phyloP scores from a whole-genome alignment of 2,888 invertebrate species.

The Cremastobaeus sp. region DNA sequence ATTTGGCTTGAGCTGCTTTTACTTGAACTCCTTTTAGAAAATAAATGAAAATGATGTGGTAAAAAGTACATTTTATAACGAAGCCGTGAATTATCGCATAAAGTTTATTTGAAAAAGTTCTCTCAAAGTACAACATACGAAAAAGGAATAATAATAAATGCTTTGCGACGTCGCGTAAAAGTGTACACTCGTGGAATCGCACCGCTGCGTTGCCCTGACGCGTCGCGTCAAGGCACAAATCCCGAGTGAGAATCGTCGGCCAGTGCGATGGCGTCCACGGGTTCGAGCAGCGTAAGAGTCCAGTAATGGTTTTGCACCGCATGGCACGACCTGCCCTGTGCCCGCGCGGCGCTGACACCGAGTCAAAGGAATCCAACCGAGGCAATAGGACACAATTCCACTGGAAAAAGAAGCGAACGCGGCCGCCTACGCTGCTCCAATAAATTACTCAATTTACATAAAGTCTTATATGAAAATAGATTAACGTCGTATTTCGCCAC shows the following conservation, averaged over 20 bases:
- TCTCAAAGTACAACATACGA: constrained; percentile 73
- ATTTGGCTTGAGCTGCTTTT: too few species aligned
- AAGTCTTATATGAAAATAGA: constrained; percentile 70
- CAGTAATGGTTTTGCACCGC: constrained; percentile 30
- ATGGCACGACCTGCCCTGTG: constrained; percentile 53
- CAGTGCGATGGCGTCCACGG: constrained; percentile 50
- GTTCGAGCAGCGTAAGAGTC: constrained; percentile 36
- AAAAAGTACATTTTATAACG: too few species aligned
- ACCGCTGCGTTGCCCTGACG: constrained; percentile 16
- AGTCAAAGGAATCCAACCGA: not conserved
- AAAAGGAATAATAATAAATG: constrained; percentile 70
- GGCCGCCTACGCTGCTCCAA: constrained; percentile 43
- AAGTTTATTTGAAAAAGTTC: constrained; percentile 71
- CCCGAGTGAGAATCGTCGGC: constrained; percentile 60
- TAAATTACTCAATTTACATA: constrained; percentile 62
- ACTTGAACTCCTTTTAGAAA: too few species aligned
- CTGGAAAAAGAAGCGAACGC: constrained; percentile 28
- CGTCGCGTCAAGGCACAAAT: constrained; percentile 59
- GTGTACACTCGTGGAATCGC: constrained; percentile 62
- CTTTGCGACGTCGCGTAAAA: constrained; percentile 68
- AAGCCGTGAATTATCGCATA: constrained; percentile 46
- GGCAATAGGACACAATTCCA: constrained; percentile 2
- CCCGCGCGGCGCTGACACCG: not conserved
- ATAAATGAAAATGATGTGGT: too few species aligned
- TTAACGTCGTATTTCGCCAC: constrained; percentile 69